Evolutionary conservation across 2,113 vertebrate genomes (phyloP).

Genomic region (Aegotheles bennettii): DNA sequence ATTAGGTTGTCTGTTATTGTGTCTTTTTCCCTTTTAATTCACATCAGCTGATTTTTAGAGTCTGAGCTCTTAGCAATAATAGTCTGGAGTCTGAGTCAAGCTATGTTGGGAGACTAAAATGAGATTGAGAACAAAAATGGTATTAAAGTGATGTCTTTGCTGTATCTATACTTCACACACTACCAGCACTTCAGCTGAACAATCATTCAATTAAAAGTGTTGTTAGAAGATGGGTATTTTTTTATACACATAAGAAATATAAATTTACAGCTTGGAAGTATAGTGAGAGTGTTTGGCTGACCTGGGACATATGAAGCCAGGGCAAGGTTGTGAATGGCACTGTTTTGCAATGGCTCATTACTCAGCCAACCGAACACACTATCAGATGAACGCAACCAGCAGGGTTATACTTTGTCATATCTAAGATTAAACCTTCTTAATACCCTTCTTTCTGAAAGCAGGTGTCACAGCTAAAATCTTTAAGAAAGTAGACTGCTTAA

Average conservation of each 20-base stretch:
- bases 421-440: conserved; percentile 29
- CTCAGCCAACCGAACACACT: background rate
- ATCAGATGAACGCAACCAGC: background rate
- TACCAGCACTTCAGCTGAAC: background rate
- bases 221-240: background rate
- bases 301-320: background rate
- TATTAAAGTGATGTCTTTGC: background rate
- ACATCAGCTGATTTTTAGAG: background rate
- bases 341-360: background rate
- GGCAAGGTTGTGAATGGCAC: background rate
- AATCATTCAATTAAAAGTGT: background rate
- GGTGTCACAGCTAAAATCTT: background rate
- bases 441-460: background rate
- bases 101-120: background rate
- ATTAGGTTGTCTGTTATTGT: background rate
- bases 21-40: background rate
- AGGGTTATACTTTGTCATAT: background rate
- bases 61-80: background rate
- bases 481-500: background rate
- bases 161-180: background rate
- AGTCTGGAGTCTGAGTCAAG: background rate
- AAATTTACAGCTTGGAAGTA: background rate
- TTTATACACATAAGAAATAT: background rate
- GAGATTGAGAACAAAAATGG: background rate
- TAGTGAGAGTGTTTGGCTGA: background rate